Evolutionary conservation across 2,888 invertebrate genomes (phyloP).

Genomic region (Caenorhabditis sinica): DNA sequence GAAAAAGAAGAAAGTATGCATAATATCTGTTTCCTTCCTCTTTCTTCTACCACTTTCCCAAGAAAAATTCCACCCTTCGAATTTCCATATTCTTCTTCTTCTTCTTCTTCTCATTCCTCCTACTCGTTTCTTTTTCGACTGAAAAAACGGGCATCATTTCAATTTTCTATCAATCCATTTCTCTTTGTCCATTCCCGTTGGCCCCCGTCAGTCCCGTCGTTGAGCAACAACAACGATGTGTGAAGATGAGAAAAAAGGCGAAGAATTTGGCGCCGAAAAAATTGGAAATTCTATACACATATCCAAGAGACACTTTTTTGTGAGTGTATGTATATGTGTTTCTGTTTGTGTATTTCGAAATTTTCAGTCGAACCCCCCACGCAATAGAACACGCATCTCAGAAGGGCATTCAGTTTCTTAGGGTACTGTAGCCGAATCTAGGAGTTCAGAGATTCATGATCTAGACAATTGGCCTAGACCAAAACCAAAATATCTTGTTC

Average conservation of each 20-base stretch:
- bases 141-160: constrained; percentile 26
- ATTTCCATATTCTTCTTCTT: constrained; percentile 38
- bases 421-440: not conserved
- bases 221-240: constrained; percentile 38
- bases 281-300: constrained; percentile 46
- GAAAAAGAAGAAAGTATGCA: constrained; percentile 4
- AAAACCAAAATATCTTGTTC: not conserved
- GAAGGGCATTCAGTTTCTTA: not conserved
- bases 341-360: constrained; percentile 18
- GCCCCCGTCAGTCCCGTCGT: constrained; percentile 1
- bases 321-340: too few species aligned
- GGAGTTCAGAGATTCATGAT: not conserved
- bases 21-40: not conserved
- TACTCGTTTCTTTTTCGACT: not conserved
- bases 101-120: constrained; percentile 7
- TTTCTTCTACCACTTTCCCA: constrained; percentile 4
- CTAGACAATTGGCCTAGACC: not conserved
- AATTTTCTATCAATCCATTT: constrained; percentile 33
- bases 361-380: constrained; percentile 34
- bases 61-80: constrained; percentile 2
- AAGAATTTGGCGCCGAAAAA: constrained; percentile 27
- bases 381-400: not conserved
- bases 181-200: constrained; percentile 11
- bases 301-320: constrained; percentile 18
- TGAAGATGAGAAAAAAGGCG: constrained; percentile 35